A percentile compares a stretch with the other conserved stretches of the same genome.
Evolutionary conservation across 2,797 vertebrate genomes (phyloP).

Genomic region (Crenichthys baileyi): DNA sequence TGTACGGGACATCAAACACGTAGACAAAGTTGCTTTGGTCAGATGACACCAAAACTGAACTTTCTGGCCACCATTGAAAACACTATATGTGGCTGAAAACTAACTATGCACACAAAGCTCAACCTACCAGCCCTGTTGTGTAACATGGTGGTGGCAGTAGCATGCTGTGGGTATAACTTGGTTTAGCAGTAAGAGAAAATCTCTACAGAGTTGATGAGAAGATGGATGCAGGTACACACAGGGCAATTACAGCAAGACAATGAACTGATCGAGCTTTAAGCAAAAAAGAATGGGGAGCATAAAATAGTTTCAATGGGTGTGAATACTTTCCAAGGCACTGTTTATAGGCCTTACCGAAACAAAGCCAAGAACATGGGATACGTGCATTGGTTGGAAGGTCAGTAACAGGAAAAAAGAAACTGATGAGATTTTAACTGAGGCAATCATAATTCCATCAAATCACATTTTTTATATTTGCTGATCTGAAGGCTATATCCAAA

Average conservation of each 20-base stretch:
- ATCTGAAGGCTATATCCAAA: slow-evolving; percentile 20
- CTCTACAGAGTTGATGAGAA: too few species aligned
- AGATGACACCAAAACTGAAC: not conserved
- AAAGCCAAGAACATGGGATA: slow-evolving; percentile 34
- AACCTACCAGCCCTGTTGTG: not conserved
- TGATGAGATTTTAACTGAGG: not conserved
- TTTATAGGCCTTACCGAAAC: not conserved
- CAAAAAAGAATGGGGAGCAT: too few species aligned
- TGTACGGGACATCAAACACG: not conserved
- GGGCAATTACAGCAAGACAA: too few species aligned
- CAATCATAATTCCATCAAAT: not conserved
- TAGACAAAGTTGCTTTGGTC: not conserved
- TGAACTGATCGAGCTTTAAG: too few species aligned
- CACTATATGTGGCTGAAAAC: not conserved
- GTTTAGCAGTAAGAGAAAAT: too few species aligned
- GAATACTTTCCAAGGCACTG: not conserved
- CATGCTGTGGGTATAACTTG: not conserved
- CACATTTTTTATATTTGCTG: slow-evolving; percentile 14
- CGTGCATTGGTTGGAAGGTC: slow-evolving; percentile 13
- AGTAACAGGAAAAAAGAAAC: not conserved
- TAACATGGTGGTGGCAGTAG: not conserved
- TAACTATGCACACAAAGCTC: not conserved
- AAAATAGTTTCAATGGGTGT: too few species aligned
- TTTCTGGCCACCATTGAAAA: not conserved
- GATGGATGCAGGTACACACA: too few species aligned